phyloP scores from a whole-genome alignment of 2,797 vertebrate genomes.

The Pantherophis vulpinus region DNA sequence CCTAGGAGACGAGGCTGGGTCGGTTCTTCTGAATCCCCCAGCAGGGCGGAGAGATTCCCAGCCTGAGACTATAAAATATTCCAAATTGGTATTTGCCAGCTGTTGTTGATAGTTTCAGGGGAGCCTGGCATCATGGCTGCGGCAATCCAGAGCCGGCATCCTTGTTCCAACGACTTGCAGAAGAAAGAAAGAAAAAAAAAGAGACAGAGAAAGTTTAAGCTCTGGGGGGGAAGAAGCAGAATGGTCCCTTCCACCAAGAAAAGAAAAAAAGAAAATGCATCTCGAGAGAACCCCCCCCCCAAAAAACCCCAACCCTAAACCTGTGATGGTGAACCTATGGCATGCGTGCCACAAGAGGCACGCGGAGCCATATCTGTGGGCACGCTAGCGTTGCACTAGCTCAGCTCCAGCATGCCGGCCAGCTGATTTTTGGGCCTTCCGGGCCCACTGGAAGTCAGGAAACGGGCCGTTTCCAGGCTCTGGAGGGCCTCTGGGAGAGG shows the following conservation, averaged over 20 bases:
- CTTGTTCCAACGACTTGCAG: background rate
- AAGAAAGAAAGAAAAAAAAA: background rate
- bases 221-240: background rate
- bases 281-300: too few species aligned
- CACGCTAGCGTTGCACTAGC: too few species aligned
- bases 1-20: background rate
- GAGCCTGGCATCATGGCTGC: background rate
- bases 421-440: too few species aligned
- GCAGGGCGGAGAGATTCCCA: background rate
- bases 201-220: background rate
- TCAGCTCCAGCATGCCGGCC: too few species aligned
- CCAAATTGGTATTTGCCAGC: background rate
- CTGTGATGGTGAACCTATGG: too few species aligned
- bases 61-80: background rate
- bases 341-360: too few species aligned
- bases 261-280: background rate
- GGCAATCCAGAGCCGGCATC: background rate
- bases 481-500: too few species aligned
- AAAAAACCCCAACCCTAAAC: background rate
- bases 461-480: too few species aligned
- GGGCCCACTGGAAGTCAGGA: too few species aligned
- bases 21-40: background rate
- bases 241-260: accelerated
- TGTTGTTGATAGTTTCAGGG: background rate
- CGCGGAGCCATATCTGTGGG: too few species aligned